Conservation (phyloP, 1,140 invertebrate species). For the Tetramorium alpestre region DNA sequence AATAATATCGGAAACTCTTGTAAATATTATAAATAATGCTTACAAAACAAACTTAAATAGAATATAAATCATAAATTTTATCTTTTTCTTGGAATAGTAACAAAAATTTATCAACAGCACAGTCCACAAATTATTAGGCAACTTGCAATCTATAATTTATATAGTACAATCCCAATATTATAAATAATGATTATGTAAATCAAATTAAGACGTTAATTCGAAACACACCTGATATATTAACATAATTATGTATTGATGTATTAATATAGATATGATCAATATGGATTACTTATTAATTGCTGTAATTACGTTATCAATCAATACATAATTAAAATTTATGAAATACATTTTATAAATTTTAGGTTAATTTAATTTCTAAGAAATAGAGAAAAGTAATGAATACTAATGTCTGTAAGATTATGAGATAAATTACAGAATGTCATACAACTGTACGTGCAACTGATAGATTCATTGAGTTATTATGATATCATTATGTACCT, state of each 20-base stretch:
- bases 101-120: not conserved
- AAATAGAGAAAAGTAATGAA: not conserved
- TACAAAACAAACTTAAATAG: not conserved
- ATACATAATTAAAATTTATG: slow-evolving; percentile 1
- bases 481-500: slow-evolving; percentile 23
- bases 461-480: slow-evolving; percentile 21
- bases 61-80: not conserved
- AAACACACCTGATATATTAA: not conserved
- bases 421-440: not conserved
- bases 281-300: not conserved
- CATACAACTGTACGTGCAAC: not conserved
- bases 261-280: not conserved
- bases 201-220: not conserved
- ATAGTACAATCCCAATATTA: not conserved
- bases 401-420: not conserved
- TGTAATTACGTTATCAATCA: not conserved
- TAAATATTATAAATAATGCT: not conserved
- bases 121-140: not conserved
- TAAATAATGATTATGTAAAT: not conserved
- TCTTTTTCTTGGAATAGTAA: not conserved
- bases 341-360: not conserved
- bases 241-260: not conserved
- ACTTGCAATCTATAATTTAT: not conserved
- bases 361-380: not conserved
- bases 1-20: not conserved